A percentile compares a stretch with the other conserved stretches of the same genome.
These are phyloP conservation scores for honey bee (Apis mellifera) DNA, from an alignment of 1,140 invertebrate species.

Conservation along the genomic window Amel_HAv3.1 CM009933.2:539001-539500, in stretches of 20 bases:
- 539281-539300: not conserved
- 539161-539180: not conserved
- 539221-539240: not conserved
- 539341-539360: slow-evolving; percentile 88
- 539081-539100: too few relatives aligned
- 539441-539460: slow-evolving; percentile 85
- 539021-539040: too few relatives aligned
- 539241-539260: not conserved
- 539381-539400: slow-evolving; percentile 82
- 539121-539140: too few relatives aligned
- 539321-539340: slow-evolving; percentile 75
- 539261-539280: not conserved
- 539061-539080: too few relatives aligned
- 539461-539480: slow-evolving; percentile 82
- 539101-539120: too few relatives aligned
- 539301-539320: not conserved
- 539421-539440: slow-evolving; percentile 86
- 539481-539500: slow-evolving; percentile 86
- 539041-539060: too few relatives aligned
- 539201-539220: not conserved
- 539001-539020: too few relatives aligned
- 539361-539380: slow-evolving; percentile 91
- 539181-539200: not conserved
- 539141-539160: too few relatives aligned
- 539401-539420: slow-evolving; percentile 80